Evolutionary conservation across 2,113 vertebrate genomes (phyloP).

Genomic region (Tichodroma muraria): DNA sequence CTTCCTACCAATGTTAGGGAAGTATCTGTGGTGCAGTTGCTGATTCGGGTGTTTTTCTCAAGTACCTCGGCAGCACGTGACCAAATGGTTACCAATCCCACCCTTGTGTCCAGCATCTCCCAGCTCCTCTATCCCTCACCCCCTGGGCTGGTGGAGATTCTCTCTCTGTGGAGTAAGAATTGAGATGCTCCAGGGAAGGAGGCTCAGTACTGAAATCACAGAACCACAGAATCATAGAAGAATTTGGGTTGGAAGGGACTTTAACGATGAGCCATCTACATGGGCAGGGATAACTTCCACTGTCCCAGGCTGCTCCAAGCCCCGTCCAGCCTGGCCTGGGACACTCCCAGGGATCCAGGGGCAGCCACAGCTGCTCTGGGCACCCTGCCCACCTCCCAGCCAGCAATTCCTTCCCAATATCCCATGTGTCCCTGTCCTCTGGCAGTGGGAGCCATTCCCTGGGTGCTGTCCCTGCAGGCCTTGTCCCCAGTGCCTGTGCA

Average conservation of each 20-base stretch:
- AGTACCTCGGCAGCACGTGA: background rate
- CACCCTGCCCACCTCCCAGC: background rate
- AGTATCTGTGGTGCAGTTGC: background rate
- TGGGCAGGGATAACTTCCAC: background rate
- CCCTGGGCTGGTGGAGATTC: background rate
- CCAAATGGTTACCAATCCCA: background rate
- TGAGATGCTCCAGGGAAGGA: background rate
- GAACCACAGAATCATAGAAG: background rate
- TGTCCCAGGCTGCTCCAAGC: background rate
- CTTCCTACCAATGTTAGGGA: background rate
- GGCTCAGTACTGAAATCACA: background rate
- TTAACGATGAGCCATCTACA: background rate
- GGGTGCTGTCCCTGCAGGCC: background rate
- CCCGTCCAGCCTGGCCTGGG: background rate
- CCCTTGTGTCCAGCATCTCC: background rate
- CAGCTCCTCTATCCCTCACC: background rate
- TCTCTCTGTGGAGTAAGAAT: background rate
- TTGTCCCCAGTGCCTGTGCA: background rate
- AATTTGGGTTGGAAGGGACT: background rate
- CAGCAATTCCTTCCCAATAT: background rate
- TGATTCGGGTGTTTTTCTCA: background rate
- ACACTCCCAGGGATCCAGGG: background rate
- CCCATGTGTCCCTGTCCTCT: background rate
- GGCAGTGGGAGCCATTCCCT: background rate
- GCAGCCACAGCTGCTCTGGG: background rate